These are phyloP conservation scores for Spinus pinus DNA, from an alignment of 2,797 vertebrate species.

Conservation along the genomic window DNA sequence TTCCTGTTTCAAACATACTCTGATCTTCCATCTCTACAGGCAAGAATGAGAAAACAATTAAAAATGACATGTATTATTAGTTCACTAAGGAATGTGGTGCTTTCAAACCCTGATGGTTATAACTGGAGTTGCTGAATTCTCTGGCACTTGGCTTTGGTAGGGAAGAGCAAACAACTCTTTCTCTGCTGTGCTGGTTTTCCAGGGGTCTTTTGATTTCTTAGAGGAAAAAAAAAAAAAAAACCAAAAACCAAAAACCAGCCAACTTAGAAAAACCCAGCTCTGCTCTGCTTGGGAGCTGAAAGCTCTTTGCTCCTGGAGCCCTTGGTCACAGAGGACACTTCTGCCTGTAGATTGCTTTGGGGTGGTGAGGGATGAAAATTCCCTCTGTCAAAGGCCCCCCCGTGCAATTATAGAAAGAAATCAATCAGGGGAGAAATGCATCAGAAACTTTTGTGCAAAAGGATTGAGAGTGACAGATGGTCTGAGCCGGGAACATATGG, in stretches of 20 bases:
- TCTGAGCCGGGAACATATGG: conserved; percentile 34
- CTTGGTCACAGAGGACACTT: not conserved
- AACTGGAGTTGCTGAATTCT: not conserved
- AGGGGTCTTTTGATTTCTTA: not conserved
- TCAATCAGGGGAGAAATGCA: conserved; percentile 18
- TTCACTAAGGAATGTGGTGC: not conserved
- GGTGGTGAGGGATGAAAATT: conserved; percentile 13
- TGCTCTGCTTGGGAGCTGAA: not conserved
- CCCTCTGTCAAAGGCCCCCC: not conserved
- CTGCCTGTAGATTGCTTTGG: not conserved
- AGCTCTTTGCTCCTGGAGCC: not conserved
- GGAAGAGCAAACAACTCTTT: not conserved
- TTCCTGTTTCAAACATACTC: not conserved
- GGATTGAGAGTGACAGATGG: conserved; percentile 37
- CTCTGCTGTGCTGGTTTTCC: not conserved
- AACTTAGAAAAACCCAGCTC: not conserved
- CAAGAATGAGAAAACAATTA: not conserved
- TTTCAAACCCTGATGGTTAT: not conserved
- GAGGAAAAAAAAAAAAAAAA: rapidly evolving
- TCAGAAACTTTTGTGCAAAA: conserved; percentile 2
- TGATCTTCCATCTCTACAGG: not conserved
- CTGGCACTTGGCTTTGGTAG: not conserved
- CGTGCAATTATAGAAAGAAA: not conserved
- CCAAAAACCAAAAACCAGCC: rapidly evolving
- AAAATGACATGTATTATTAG: not conserved